phyloP scores from a whole-genome alignment of 2,888 invertebrate genomes.

The Dasypogon diadema region DNA sequence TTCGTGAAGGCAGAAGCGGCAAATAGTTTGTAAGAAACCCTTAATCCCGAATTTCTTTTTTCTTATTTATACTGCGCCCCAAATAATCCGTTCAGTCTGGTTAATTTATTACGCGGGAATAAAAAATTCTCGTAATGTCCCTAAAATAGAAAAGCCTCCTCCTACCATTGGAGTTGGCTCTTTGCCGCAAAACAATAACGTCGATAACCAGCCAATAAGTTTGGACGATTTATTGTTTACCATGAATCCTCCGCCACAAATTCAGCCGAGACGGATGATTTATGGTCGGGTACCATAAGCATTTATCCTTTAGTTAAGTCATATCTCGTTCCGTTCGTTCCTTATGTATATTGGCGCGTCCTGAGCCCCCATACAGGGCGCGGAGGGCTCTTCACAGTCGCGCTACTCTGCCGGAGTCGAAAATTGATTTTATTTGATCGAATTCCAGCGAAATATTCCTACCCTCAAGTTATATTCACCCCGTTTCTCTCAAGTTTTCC shows the following conservation, averaged over 20 bases:
- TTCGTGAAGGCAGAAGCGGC: too few species aligned
- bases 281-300: conserved; percentile 48
- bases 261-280: conserved; percentile 53
- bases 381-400: neutral
- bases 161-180: neutral
- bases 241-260: conserved; percentile 48
- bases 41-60: too few species aligned
- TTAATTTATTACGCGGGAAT: conserved; percentile 36
- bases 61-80: neutral
- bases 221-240: conserved; percentile 50
- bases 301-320: conserved; percentile 56
- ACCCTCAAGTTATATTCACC: neutral
- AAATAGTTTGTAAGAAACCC: too few species aligned
- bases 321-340: conserved; percentile 53
- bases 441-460: conserved; percentile 36
- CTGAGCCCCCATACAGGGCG: neutral
- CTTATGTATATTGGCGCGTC: neutral
- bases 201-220: conserved; percentile 50
- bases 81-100: conserved; percentile 12
- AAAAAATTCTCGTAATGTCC: conserved; percentile 42
- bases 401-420: conserved; percentile 27
- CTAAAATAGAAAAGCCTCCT: conserved; percentile 29
- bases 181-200: conserved; percentile 23
- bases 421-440: conserved; percentile 52
- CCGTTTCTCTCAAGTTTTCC: neutral